Evolutionary conservation across 2,888 invertebrate genomes (phyloP), one percentile per base, ranked within the genome.

Genomic region (Cephus nigrinus): DNA sequence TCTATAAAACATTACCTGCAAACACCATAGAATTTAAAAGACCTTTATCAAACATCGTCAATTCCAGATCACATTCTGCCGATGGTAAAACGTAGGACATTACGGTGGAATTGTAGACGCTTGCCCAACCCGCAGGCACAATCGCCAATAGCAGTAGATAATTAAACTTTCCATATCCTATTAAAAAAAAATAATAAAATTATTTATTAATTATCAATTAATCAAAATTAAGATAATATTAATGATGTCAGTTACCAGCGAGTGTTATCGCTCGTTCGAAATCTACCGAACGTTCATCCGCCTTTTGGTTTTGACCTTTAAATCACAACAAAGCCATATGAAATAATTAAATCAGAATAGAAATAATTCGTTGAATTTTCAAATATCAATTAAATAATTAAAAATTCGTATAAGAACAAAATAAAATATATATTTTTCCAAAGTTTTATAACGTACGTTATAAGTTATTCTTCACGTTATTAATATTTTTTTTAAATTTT

Each of bases 11-110:
- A 90, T 89, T 82, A 93, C 93, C 93, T 85, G 93, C 89, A 87
- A 93, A 94, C 33, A 94, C 93, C 83, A 94, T 89, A 0, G 94
- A 94, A 1, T 93, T 93, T 12, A 94, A 92, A 11, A 93, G 92
- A 0, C 94, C 94, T 84, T 93, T 94, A 88, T 94, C 93, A 4
- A 92, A 89, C 81, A 93, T 90, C 11, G 89, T 91, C 83, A 94
- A 90, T 11, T 89, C 86, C 40, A 94, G 92, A 84, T 94, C 94
- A 83, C 94, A 94, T 69, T 92, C 92, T 31, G 93, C 93, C 2
- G 93, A 93, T 0, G 93, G 93, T 71, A 93, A 91, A 33, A 94
- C 92, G 86, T 93, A 93, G 68, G 93, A 93, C 85, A 93, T 92
- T 0, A 93, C 92, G 77, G 93, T 93, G 74, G 93, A 93, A 69